Percentiles rank a stretch among this genome's conserved stretches.
Conservation (phyloP, 2,888 invertebrate genomes). For the Cotesia congregata region DNA sequence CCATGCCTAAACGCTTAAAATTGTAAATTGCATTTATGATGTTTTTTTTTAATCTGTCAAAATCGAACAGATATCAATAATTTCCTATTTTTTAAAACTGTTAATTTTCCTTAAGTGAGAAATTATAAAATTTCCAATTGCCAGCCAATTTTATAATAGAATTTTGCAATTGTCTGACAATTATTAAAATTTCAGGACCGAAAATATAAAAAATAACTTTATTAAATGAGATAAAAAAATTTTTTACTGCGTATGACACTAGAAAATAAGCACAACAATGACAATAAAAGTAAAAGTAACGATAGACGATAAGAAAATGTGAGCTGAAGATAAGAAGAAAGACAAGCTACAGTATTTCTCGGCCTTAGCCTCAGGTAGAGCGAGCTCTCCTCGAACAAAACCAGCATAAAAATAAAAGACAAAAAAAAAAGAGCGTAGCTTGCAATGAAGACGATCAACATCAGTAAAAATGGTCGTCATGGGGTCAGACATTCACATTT, state of each 20-base stretch:
- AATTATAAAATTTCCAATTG: too few relatives aligned
- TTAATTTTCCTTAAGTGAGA: too few relatives aligned
- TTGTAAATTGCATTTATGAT: too few relatives aligned
- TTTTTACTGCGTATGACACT: neutral
- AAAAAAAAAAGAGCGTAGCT: conserved; percentile 37
- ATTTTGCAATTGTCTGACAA: neutral
- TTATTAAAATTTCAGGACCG: too few relatives aligned
- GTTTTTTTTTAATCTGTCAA: too few relatives aligned
- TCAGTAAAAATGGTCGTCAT: conserved; percentile 43
- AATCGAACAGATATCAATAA: too few relatives aligned
- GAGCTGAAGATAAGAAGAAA: neutral
- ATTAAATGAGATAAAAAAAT: neutral
- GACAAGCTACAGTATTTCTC: neutral
- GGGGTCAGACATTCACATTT: conserved; percentile 39
- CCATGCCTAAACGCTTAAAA: too few relatives aligned
- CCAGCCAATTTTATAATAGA: neutral
- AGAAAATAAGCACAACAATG: neutral
- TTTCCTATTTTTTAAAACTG: too few relatives aligned
- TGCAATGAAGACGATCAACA: conserved; percentile 32
- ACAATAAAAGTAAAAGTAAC: neutral
- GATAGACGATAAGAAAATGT: conserved; percentile 14
- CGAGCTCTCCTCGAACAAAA: neutral
- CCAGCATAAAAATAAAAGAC: neutral
- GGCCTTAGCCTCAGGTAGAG: neutral
- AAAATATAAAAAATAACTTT: too few relatives aligned